A percentile compares a stretch with the other conserved stretches of the same genome.
These are phyloP conservation scores for human DNA, from an alignment of 2,113 vertebrate genomes.

Conservation along the genomic window GRCh38 chr4:98382501-98383000, in stretches of 20 bases:
- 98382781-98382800: background rate
- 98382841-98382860: background rate
- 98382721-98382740: conserved; percentile 8
- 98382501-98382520: conserved; percentile 5
- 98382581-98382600: background rate
- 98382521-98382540: background rate
- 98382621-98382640: background rate
- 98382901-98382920: background rate
- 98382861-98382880: background rate
- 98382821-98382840: conserved; percentile 7
- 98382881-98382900: background rate
- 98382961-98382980: background rate
- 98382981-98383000: background rate
- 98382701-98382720: conserved; percentile 17
- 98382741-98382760: background rate
- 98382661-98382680: background rate
- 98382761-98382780: conserved; percentile 6
- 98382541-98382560: background rate
- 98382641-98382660: background rate
- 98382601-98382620: background rate
- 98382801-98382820: conserved; percentile 11
- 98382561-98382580: conserved; percentile 1
- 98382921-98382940: background rate
- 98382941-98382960: background rate
- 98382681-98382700: background rate